Evolutionary conservation across 1,140 invertebrate species (phyloP).

Genomic region (Polyergus mexicanus): DNA sequence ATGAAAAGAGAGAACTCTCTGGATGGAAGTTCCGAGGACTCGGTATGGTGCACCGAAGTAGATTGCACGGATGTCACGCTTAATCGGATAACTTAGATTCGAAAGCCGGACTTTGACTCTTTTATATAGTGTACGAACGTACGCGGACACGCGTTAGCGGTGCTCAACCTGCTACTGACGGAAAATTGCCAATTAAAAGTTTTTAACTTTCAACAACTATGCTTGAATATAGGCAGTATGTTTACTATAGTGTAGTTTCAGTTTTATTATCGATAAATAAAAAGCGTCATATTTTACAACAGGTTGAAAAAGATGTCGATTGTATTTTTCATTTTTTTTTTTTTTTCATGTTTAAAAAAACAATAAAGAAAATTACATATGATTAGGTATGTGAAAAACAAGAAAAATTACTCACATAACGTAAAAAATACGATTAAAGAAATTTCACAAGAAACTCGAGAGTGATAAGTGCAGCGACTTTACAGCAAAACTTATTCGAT

Average conservation of each 20-base stretch:
- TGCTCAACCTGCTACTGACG: constrained; percentile 28
- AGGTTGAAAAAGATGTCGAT: neutral
- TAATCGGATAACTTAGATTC: constrained; percentile 82
- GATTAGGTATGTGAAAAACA: too few relatives aligned
- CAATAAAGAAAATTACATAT: neutral
- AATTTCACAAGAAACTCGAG: neutral
- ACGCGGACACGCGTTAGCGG: constrained; percentile 43
- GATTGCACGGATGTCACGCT: constrained; percentile 80
- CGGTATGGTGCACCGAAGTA: constrained; percentile 70
- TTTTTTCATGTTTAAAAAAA: neutral
- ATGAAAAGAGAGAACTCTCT: constrained; percentile 32
- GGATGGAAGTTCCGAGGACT: constrained; percentile 61
- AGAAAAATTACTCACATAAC: neutral
- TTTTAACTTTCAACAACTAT: neutral
- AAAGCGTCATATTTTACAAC: neutral
- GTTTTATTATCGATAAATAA: neutral
- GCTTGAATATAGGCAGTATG: constrained; percentile 4
- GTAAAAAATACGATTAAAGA: neutral
- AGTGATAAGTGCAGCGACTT: constrained; percentile 24
- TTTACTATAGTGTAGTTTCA: neutral
- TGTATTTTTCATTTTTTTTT: neutral
- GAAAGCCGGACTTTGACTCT: constrained; percentile 73
- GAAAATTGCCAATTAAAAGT: constrained; percentile 54
- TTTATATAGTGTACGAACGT: constrained; percentile 64
- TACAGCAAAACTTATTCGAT: constrained; percentile 8